These are phyloP conservation scores for Cremastinae sp. DNA, from an alignment of 2,888 invertebrate species.

Conservation along the genomic window DNA sequence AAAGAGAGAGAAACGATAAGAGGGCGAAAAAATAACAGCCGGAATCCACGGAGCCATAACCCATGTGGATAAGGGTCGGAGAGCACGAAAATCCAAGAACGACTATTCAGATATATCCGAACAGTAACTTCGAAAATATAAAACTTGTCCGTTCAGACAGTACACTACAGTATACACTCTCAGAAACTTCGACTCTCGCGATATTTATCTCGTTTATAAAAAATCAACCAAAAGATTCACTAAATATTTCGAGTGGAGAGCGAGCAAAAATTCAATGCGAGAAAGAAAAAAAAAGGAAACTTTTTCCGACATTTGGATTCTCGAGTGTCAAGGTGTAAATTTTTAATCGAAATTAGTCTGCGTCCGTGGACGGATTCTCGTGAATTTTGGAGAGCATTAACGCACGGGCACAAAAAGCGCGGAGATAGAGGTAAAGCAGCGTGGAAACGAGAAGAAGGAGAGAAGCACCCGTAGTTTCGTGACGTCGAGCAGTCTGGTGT, in stretches of 20 bases:
- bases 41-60: slow-evolving; percentile 42
- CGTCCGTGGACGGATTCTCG: background rate
- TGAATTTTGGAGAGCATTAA: background rate
- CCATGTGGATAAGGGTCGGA: slow-evolving; percentile 56
- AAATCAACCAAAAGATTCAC: no score
- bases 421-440: slow-evolving; percentile 22
- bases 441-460: slow-evolving; percentile 8
- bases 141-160: background rate
- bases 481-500: slow-evolving; percentile 57
- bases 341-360: no score
- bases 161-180: background rate
- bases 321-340: background rate
- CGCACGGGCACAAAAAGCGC: background rate
- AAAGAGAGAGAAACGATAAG: slow-evolving; percentile 37
- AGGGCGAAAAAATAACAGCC: slow-evolving; percentile 41
- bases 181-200: no score
- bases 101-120: slow-evolving; percentile 19
- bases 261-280: no score
- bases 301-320: no score
- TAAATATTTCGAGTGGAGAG: no score
- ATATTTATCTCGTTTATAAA: no score
- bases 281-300: background rate
- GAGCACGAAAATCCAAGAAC: slow-evolving; percentile 45
- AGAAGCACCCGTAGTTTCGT: slow-evolving; percentile 55
- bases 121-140: background rate